Conservation (phyloP, 2,113 vertebrate species). For the Melanerpes formicivorus region DNA sequence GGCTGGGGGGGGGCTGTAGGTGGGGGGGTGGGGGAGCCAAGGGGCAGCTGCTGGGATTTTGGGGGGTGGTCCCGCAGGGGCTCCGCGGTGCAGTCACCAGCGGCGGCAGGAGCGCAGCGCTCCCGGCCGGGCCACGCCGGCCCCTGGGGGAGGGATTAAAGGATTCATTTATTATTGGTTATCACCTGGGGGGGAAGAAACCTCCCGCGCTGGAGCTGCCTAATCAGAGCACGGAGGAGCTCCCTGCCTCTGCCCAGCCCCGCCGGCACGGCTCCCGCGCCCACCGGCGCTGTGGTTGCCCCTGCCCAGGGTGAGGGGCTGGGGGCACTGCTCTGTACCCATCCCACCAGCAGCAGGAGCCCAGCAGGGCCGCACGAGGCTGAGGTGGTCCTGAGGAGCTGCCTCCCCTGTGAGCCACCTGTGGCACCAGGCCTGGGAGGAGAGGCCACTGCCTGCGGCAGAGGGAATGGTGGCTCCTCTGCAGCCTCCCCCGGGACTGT, state of each 20-base stretch:
- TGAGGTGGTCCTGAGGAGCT: accelerated
- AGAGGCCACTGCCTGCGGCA: accelerated
- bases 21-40: not conserved
- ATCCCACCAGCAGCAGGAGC: accelerated
- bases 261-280: not conserved
- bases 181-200: constrained; percentile 48
- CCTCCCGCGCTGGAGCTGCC: constrained; percentile 53
- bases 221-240: constrained; percentile 30
- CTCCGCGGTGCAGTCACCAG: constrained; percentile 39
- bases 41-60: not conserved
- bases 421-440: not conserved
- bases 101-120: constrained; percentile 32
- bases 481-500: not conserved
- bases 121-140: not conserved
- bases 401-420: accelerated
- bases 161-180: constrained; percentile 75
- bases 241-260: not conserved
- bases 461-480: not conserved
- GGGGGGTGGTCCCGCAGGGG: not conserved
- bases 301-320: accelerated
- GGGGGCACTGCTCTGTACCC: not conserved
- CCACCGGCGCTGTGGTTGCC: not conserved
- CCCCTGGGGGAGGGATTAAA: constrained; percentile 71
- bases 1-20: too few species aligned
- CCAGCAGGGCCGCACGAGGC: accelerated